Evolutionary conservation across 2,888 invertebrate species (phyloP).

Genomic region (Lampropteryx suffumata): DNA sequence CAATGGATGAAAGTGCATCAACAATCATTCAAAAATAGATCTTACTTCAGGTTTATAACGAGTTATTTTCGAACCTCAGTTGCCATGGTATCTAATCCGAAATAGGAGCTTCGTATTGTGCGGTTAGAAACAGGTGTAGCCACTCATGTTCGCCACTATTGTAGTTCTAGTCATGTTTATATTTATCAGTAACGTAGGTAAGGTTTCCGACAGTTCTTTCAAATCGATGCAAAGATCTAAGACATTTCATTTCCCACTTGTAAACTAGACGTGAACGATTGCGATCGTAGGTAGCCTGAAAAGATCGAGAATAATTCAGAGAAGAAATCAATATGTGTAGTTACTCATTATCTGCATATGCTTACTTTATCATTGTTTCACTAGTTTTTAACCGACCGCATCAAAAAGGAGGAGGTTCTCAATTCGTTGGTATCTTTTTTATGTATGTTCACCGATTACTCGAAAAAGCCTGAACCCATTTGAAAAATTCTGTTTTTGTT

Average conservation of each 20-base stretch:
- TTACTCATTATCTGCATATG: too few species aligned
- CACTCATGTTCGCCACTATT: slow-evolving; percentile 23
- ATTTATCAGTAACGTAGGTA: slow-evolving; percentile 8
- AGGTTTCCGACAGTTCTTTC: slow-evolving; percentile 4
- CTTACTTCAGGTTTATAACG: slow-evolving; percentile 18
- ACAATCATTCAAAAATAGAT: slow-evolving; percentile 20
- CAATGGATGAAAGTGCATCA: slow-evolving; percentile 17
- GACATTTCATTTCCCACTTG: not conserved
- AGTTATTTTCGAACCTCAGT: slow-evolving; percentile 12
- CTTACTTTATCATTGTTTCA: too few species aligned
- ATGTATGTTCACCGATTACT: too few species aligned
- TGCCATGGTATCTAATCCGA: slow-evolving; percentile 22
- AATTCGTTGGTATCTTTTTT: too few species aligned
- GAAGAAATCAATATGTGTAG: too few species aligned
- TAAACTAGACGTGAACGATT: too few species aligned
- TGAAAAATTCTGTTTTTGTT: too few species aligned
- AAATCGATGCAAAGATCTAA: slow-evolving; percentile 2
- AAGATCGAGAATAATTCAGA: too few species aligned
- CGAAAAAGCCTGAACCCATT: too few species aligned
- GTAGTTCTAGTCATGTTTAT: slow-evolving; percentile 22
- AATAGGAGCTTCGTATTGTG: slow-evolving; percentile 25
- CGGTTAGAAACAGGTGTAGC: slow-evolving; percentile 27
- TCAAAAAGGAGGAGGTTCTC: too few species aligned
- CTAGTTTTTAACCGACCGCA: too few species aligned
- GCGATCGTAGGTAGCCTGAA: too few species aligned